phyloP scores from a whole-genome alignment of 2,113 vertebrate species.

The Egretta garzetta region DNA sequence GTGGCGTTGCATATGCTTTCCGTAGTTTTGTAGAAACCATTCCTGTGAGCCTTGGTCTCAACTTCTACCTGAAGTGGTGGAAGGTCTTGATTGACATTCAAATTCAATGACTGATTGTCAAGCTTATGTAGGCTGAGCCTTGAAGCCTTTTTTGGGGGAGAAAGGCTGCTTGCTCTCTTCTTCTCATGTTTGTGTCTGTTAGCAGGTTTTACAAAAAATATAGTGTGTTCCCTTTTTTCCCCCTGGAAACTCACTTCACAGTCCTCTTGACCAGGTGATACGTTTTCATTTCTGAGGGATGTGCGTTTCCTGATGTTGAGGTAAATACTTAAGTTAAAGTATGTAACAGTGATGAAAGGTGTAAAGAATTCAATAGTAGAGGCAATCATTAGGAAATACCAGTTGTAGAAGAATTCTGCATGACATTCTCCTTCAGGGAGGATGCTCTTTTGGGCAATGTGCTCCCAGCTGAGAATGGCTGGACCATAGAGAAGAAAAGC shows the following conservation, averaged over 20 bases:
- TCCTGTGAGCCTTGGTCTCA: background rate
- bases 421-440: slow-evolving; percentile 74
- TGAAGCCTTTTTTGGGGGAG: background rate
- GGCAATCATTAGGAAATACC: slow-evolving; percentile 80
- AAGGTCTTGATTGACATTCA: slow-evolving; percentile 29
- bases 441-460: slow-evolving; percentile 72
- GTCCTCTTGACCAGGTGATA: slow-evolving; percentile 17
- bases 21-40: slow-evolving; percentile 23
- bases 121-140: background rate
- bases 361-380: slow-evolving; percentile 81
- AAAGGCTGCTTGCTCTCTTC: slow-evolving; percentile 20
- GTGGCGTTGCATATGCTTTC: background rate
- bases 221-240: background rate
- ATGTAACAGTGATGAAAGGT: slow-evolving; percentile 77
- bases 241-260: slow-evolving; percentile 54
- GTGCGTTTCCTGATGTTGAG: slow-evolving; percentile 78
- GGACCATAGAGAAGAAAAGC: slow-evolving; percentile 79
- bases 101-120: slow-evolving; percentile 25
- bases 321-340: slow-evolving; percentile 81
- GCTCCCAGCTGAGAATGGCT: slow-evolving; percentile 79
- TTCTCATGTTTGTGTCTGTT: background rate
- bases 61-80: slow-evolving; percentile 66
- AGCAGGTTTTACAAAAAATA: slow-evolving; percentile 73
- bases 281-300: slow-evolving; percentile 48
- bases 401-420: slow-evolving; percentile 81